phyloP scores from a whole-genome alignment of 2,113 vertebrate species.

The Taurulus bubalis region DNA sequence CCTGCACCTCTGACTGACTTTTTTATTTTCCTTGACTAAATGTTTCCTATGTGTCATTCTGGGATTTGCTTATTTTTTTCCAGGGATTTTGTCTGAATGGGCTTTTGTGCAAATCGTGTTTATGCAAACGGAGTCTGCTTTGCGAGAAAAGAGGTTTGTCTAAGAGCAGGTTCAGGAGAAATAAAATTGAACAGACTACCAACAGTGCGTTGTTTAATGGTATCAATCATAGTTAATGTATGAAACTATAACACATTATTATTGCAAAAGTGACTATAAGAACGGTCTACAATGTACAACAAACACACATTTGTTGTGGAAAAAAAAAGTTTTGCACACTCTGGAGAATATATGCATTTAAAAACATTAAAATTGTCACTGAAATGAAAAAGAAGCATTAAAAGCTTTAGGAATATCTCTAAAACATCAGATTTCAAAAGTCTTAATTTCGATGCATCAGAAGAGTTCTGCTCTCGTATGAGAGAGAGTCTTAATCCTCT shows the following conservation, averaged over 20 bases:
- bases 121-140: slow-evolving; percentile 8
- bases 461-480: neutral
- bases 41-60: slow-evolving; percentile 55
- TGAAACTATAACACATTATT: neutral
- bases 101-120: slow-evolving; percentile 36
- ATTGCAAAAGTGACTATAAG: neutral
- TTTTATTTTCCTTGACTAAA: slow-evolving; percentile 42
- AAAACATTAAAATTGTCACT: slow-evolving; percentile 14
- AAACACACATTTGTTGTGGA: slow-evolving; percentile 20
- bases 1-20: slow-evolving; percentile 14
- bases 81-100: slow-evolving; percentile 44
- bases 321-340: slow-evolving; percentile 15
- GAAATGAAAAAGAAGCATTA: neutral
- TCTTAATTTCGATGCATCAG: neutral
- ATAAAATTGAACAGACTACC: neutral
- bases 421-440: neutral
- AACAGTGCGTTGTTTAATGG: neutral
- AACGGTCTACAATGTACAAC: neutral
- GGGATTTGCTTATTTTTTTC: slow-evolving; percentile 29
- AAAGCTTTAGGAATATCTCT: slow-evolving; percentile 2
- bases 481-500: neutral
- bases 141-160: slow-evolving; percentile 4
- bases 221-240: slow-evolving; percentile 12
- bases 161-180: neutral
- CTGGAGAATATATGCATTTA: slow-evolving; percentile 1